These are phyloP conservation scores for Macropodus opercularis DNA, from an alignment of 2,797 vertebrate genomes.

Conservation along the genomic window DNA sequence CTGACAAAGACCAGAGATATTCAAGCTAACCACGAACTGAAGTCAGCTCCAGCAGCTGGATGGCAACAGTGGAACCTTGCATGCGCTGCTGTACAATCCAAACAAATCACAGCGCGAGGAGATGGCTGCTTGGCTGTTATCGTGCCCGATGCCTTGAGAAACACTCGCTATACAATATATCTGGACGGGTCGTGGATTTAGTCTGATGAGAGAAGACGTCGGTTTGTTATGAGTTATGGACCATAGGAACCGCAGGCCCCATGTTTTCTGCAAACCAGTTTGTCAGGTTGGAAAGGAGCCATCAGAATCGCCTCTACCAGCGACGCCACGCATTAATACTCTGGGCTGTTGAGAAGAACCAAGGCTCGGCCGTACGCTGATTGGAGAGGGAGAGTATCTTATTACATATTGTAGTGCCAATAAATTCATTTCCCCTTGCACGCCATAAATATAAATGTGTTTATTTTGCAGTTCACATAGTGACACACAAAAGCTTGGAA, in stretches of 20 bases:
- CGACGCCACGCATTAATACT: conserved; percentile 74
- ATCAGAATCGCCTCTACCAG: conserved; percentile 65
- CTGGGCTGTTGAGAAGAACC: conserved; percentile 48
- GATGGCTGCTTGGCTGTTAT: conserved; percentile 69
- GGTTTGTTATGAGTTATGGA: conserved; percentile 78
- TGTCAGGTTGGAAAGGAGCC: conserved; percentile 74
- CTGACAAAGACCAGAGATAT: conserved; percentile 69
- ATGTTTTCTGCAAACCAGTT: conserved; percentile 67
- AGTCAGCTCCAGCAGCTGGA: conserved; percentile 77
- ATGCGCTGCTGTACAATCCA: conserved; percentile 71
- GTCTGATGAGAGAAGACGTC: conserved; percentile 74
- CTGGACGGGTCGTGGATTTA: conserved; percentile 58
- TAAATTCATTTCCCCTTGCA: conserved; percentile 58
- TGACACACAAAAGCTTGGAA: conserved; percentile 56
- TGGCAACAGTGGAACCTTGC: conserved; percentile 74
- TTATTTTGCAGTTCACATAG: conserved; percentile 61
- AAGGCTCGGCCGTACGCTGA: conserved; percentile 67
- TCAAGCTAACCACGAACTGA: conserved; percentile 76
- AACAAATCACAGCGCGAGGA: conserved; percentile 67
- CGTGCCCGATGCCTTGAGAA: conserved; percentile 64
- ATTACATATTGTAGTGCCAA: conserved; percentile 65
- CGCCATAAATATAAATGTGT: conserved; percentile 66
- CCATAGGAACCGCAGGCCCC: conserved; percentile 65
- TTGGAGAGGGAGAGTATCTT: conserved; percentile 58
- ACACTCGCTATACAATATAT: conserved; percentile 58